A percentile compares a stretch with the other conserved stretches of the same genome.
phyloP scores from a whole-genome alignment of 1,140 invertebrate species.

The Meloidogyne hapla region DNA sequence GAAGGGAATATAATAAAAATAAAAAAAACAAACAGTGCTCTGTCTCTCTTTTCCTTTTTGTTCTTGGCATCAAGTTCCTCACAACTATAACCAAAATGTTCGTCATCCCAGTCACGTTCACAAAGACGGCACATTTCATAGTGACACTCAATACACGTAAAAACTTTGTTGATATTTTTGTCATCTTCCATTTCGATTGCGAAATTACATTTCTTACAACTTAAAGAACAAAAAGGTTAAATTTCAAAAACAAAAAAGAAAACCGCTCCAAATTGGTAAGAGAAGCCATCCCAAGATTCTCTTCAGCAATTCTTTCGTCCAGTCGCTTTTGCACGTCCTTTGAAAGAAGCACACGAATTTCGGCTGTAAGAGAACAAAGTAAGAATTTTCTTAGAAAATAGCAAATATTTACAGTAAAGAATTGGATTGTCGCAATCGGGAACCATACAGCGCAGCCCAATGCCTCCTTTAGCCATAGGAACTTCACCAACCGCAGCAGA shows the following conservation, averaged over 20 bases:
- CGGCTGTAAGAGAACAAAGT: constrained; percentile 27
- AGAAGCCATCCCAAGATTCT: constrained; percentile 37
- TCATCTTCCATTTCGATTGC: constrained; percentile 34
- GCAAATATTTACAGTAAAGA: constrained; percentile 36
- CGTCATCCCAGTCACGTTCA: constrained; percentile 40
- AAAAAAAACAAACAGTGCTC: constrained; percentile 25
- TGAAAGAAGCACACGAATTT: constrained; percentile 29
- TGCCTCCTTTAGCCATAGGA: constrained; percentile 37
- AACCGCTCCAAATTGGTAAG: constrained; percentile 34
- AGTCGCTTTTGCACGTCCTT: constrained; percentile 28
- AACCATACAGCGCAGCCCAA: constrained; percentile 40
- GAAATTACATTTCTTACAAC: constrained; percentile 44
- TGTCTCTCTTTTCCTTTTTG: constrained; percentile 25
- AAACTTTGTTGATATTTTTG: constrained; percentile 41
- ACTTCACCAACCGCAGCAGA: constrained; percentile 31
- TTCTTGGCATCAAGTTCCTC: constrained; percentile 31
- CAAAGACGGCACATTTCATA: constrained; percentile 42
- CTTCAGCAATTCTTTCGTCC: constrained; percentile 42
- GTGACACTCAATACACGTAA: constrained; percentile 36
- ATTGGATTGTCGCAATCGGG: constrained; percentile 41
- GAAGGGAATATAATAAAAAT: background rate
- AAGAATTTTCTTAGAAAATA: background rate
- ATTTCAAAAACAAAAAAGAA: constrained; percentile 1
- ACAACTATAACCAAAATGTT: constrained; percentile 40
- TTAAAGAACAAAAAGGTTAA: constrained; percentile 20